phyloP scores from a whole-genome alignment of 2,113 vertebrate species.

The Ptychochromis oligacanthus region DNA sequence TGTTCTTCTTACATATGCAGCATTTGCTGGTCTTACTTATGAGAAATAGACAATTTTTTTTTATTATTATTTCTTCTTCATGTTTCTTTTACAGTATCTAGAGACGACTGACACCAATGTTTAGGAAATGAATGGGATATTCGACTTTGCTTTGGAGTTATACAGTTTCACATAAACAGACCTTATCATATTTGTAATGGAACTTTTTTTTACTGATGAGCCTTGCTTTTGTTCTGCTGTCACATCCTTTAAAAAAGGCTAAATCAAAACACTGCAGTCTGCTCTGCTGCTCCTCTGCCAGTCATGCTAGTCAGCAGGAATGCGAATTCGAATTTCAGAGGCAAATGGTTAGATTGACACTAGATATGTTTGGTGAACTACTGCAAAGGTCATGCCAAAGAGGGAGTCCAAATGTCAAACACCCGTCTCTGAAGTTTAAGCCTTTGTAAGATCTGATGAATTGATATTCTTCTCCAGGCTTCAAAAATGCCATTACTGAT shows the following conservation, averaged over 20 bases:
- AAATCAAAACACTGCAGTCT: background rate
- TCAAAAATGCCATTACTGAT: constrained; percentile 57
- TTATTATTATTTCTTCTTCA: constrained; percentile 36
- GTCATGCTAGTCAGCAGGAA: constrained; percentile 14
- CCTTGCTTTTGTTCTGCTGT: constrained; percentile 12
- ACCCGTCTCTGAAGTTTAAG: constrained; percentile 54
- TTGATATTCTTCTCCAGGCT: constrained; percentile 47
- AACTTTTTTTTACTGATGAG: background rate
- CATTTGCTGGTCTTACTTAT: constrained; percentile 28
- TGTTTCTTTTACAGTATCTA: background rate
- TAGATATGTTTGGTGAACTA: constrained; percentile 58
- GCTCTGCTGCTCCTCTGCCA: background rate
- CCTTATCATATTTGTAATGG: constrained; percentile 12
- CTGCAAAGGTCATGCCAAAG: constrained; percentile 63
- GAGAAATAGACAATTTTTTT: constrained; percentile 3
- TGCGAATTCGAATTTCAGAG: constrained; percentile 42
- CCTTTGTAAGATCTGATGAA: constrained; percentile 54
- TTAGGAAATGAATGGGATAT: background rate
- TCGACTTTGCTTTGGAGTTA: background rate
- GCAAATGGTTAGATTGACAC: constrained; percentile 51
- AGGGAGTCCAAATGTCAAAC: constrained; percentile 69
- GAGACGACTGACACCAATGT: background rate
- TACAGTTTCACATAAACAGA: constrained; percentile 13
- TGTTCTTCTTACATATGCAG: constrained; percentile 6
- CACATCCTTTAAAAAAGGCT: constrained; percentile 7